Conservation (phyloP, 2,113 vertebrate species). For the Nansenia antarctica region DNA sequence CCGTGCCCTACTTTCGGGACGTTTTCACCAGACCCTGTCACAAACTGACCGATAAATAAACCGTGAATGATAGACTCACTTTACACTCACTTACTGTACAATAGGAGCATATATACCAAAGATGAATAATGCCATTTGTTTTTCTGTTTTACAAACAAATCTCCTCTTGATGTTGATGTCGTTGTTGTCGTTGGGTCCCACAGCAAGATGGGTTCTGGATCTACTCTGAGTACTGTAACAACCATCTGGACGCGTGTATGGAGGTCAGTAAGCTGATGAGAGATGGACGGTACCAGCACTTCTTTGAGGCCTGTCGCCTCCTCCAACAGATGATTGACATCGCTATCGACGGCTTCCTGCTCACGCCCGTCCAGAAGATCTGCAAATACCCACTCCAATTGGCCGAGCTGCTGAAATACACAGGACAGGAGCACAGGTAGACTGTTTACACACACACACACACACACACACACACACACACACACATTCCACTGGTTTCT, state of each 20-base stretch:
- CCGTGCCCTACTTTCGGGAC: no score
- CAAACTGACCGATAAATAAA: no score
- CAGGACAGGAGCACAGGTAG: conserved; percentile 97
- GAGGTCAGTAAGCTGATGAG: conserved; percentile 98
- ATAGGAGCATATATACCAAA: no score
- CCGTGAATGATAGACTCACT: no score
- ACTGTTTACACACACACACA: not conserved
- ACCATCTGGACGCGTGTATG: conserved; percentile 97
- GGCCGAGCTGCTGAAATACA: conserved; percentile 97
- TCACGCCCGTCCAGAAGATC: conserved; percentile 99
- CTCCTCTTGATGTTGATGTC: not conserved
- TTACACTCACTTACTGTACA: no score
- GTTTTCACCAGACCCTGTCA: no score
- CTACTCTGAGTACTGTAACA: conserved; percentile 99
- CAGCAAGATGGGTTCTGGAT: conserved; percentile 99
- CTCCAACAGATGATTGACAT: conserved; percentile 99
- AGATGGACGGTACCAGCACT: conserved; percentile 96
- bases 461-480: not conserved
- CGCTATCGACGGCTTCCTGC: conserved; percentile 97
- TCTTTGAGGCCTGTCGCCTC: conserved; percentile 97
- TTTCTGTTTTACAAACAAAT: not conserved
- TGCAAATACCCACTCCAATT: conserved; percentile 99
- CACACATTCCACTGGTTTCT: conserved; percentile 6
- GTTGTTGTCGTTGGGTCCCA: conserved; percentile 6
- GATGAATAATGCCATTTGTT: no score